These are phyloP conservation scores for Spodoptera exigua DNA, from an alignment of 2,888 invertebrate species.

Conservation along the genomic window DNA sequence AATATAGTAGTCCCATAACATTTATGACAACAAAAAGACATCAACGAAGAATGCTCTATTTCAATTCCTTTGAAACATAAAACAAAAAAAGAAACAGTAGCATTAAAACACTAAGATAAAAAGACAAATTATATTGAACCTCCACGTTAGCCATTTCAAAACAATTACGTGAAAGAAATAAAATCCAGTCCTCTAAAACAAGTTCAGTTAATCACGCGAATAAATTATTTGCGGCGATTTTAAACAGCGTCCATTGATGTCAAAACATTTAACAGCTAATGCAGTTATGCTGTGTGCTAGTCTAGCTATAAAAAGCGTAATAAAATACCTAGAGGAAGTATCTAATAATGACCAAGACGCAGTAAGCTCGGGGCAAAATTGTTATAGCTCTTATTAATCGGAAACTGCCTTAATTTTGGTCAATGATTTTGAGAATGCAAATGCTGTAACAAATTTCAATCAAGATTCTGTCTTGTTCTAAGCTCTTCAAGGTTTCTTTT, in stretches of 20 bases:
- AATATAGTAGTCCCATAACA: too few species aligned
- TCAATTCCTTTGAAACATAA: background rate
- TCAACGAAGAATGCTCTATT: too few species aligned
- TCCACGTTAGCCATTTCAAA: background rate
- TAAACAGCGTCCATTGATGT: constrained; percentile 54
- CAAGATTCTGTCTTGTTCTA: constrained; percentile 53
- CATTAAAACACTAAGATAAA: background rate
- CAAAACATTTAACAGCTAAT: constrained; percentile 61
- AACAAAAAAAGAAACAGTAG: background rate
- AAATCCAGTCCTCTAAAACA: constrained; percentile 12
- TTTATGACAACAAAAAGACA: too few species aligned
- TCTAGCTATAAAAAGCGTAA: constrained; percentile 58
- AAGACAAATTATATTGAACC: background rate
- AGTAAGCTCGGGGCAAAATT: constrained; percentile 74
- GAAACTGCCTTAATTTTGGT: constrained; percentile 86
- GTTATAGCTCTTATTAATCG: constrained; percentile 83
- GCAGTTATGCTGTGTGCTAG: constrained; percentile 56
- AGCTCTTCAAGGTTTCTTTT: constrained; percentile 49
- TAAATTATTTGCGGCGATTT: constrained; percentile 48
- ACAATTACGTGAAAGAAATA: constrained; percentile 23
- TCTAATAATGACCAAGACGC: constrained; percentile 75
- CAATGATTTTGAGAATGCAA: constrained; percentile 86
- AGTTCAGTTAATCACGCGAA: constrained; percentile 43
- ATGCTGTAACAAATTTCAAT: constrained; percentile 53
- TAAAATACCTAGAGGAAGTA: constrained; percentile 74